These are phyloP conservation scores for Drosophila truncata DNA, from an alignment of 1,140 invertebrate genomes.

Conservation along the genomic window DNA sequence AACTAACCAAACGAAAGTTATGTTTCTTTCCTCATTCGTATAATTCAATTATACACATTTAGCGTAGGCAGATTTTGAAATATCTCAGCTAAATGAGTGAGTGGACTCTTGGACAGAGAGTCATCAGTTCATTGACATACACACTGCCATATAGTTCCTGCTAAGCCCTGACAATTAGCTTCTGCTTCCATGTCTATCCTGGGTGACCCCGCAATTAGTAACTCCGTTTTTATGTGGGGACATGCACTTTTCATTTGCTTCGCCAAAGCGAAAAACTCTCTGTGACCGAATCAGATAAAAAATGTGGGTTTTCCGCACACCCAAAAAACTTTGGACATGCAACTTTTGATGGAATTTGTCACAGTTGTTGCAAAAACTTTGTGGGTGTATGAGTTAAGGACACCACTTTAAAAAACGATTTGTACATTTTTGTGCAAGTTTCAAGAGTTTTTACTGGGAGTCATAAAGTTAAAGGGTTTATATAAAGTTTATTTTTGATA, in stretches of 20 bases:
- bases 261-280: constrained; percentile 11
- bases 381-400: not conserved
- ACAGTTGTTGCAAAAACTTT: constrained; percentile 14
- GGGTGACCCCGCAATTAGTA: constrained; percentile 57
- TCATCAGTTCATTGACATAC: constrained; percentile 64
- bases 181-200: constrained; percentile 28
- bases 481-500: not conserved
- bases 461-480: not conserved
- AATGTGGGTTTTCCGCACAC: not conserved
- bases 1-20: constrained; percentile 36
- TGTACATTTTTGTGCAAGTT: constrained; percentile 17
- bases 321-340: constrained; percentile 57
- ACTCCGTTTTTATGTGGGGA: constrained; percentile 15
- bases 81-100: constrained; percentile 11
- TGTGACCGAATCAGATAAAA: constrained; percentile 9
- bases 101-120: not conserved
- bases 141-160: constrained; percentile 10
- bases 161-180: constrained; percentile 59
- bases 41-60: constrained; percentile 69
- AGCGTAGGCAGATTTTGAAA: constrained; percentile 34
- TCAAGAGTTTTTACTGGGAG: not conserved
- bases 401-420: constrained; percentile 3
- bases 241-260: constrained; percentile 54
- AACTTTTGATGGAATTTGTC: constrained; percentile 45
- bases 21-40: constrained; percentile 25